phyloP scores from a whole-genome alignment of 2,797 vertebrate species.

The Mus spretus region DNA sequence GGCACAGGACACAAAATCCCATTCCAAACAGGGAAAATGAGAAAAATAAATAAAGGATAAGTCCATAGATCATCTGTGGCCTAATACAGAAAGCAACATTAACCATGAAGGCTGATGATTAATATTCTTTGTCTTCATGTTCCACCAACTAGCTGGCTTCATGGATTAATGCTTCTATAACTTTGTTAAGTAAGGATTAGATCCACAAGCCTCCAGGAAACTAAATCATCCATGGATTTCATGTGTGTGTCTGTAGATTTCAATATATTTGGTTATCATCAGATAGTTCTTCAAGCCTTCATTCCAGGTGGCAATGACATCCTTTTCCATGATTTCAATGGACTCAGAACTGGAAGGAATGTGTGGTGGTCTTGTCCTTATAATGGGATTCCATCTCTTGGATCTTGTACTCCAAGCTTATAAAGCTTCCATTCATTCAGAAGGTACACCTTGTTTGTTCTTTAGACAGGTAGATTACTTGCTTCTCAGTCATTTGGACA shows the following conservation, averaged over 20 bases:
- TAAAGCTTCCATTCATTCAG: background rate
- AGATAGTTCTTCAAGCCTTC: background rate
- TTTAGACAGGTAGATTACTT: background rate
- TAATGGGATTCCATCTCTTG: rapidly evolving
- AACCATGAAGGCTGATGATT: background rate
- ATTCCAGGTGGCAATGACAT: background rate
- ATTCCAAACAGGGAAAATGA: background rate
- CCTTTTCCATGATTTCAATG: too few species aligned
- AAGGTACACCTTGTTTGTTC: background rate
- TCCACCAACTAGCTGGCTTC: too few species aligned
- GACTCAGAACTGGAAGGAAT: background rate
- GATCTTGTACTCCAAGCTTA: background rate
- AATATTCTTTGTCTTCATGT: background rate
- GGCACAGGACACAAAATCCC: background rate
- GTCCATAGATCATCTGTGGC: too few species aligned
- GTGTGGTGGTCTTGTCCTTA: too few species aligned
- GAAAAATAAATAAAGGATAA: background rate
- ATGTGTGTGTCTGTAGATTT: background rate
- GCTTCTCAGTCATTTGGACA: background rate
- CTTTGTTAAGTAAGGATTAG: background rate
- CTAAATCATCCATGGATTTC: too few species aligned
- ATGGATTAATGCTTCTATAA: rapidly evolving
- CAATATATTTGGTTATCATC: background rate
- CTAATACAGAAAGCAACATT: background rate
- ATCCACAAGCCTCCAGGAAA: background rate